Conservation (phyloP, 2,888 invertebrate genomes). For the Clanis bilineata region DNA sequence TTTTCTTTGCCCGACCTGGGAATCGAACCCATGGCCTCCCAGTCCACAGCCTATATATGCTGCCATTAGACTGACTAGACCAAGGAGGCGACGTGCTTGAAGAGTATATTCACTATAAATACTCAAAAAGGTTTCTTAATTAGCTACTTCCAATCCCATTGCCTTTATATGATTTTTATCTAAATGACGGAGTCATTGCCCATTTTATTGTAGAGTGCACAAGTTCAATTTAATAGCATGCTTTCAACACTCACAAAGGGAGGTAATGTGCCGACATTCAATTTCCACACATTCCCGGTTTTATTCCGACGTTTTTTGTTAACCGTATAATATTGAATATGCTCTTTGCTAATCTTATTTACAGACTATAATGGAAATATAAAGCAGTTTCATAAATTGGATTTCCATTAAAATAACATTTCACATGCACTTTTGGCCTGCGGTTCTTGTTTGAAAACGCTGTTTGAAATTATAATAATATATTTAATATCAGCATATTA, state of each 20-base stretch:
- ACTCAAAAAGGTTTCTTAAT: too few species aligned
- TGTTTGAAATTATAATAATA: background rate
- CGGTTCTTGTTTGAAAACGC: background rate
- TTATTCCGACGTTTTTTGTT: conserved; percentile 30
- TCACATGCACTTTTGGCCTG: background rate
- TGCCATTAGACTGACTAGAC: too few species aligned
- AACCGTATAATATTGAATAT: background rate
- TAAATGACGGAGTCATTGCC: background rate
- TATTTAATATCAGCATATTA: too few species aligned
- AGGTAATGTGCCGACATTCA: conserved; percentile 37
- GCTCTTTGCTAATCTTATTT: background rate
- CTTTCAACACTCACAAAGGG: conserved; percentile 24
- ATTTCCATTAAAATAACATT: background rate
- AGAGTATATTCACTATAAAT: too few species aligned
- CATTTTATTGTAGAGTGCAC: background rate
- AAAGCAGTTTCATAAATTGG: background rate
- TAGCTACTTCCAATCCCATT: too few species aligned
- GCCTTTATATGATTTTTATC: too few species aligned
- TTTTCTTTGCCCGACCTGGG: too few species aligned
- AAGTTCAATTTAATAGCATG: conserved; percentile 1
- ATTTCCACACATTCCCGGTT: conserved; percentile 33
- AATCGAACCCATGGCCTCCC: too few species aligned
- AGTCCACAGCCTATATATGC: too few species aligned
- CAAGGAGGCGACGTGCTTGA: too few species aligned
- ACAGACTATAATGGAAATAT: background rate